Evolutionary conservation across 1,140 invertebrate species (phyloP).

Genomic region (Drosophila nannoptera): DNA sequence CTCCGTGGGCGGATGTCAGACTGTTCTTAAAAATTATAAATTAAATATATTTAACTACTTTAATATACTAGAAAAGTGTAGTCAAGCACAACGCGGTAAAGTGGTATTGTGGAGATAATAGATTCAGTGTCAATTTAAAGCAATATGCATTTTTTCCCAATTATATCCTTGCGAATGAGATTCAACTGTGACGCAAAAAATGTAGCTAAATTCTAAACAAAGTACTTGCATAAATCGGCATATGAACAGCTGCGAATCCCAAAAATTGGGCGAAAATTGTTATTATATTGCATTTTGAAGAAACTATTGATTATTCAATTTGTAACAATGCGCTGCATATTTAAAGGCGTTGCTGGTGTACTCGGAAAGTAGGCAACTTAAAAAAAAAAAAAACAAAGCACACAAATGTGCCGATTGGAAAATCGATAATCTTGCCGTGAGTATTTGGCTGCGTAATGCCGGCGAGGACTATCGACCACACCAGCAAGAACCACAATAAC

Average conservation of each 20-base stretch:
- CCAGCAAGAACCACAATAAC: slow-evolving; percentile 47
- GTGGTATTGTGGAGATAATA: background rate
- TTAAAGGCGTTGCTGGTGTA: slow-evolving; percentile 39
- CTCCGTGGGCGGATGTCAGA: slow-evolving; percentile 36
- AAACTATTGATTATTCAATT: slow-evolving; percentile 38
- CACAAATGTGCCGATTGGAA: slow-evolving; percentile 59
- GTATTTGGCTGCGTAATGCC: slow-evolving; percentile 48
- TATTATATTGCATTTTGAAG: no score
- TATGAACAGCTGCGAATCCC: no score
- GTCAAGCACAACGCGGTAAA: background rate
- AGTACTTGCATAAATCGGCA: background rate
- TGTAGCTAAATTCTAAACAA: background rate
- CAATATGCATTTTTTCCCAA: slow-evolving; percentile 2
- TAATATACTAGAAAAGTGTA: slow-evolving; percentile 4
- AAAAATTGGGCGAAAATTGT: no score
- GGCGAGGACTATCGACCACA: slow-evolving; percentile 56
- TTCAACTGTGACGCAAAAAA: no score
- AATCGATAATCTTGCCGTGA: slow-evolving; percentile 62
- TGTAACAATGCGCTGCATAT: slow-evolving; percentile 29
- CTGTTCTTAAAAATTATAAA: slow-evolving; percentile 16
- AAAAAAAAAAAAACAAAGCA: slow-evolving; percentile 9
- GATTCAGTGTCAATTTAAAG: slow-evolving; percentile 1
- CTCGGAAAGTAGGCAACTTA: slow-evolving; percentile 60
- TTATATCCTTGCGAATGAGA: no score
- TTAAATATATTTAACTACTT: slow-evolving; percentile 21